Base-by-base conservation (phyloP, 2,888 invertebrate species). In the Aproaerema taeniolella region DNA sequence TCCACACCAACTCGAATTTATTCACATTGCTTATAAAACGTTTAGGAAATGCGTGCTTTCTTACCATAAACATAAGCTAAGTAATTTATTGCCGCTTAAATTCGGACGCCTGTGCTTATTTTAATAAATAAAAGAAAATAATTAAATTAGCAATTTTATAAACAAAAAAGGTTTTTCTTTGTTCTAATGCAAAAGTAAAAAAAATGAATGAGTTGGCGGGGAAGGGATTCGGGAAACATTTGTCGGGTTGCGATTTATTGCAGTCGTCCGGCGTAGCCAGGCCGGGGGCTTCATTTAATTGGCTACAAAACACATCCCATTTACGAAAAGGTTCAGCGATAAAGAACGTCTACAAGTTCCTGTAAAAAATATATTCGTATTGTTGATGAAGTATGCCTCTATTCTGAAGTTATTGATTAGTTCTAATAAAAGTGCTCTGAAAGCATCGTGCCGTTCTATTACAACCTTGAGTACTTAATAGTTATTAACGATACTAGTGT, bases 231-330 rank as follows among this genome's bases (percentile, higher is more conserved):
- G 62, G 83, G 85, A 83, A 81, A 76, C 72, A 63, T 70, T 68
- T 59, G 60, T 55, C 73, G 66, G 80, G 77, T 83, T 79, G 85
- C 85, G 79, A 86, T 86, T 86, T 86, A 86, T 83, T 74, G 77
- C 75, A 66, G 72, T 38, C 61, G 61, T 50, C 60, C 73, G 71
- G 70, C 69, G 70, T 70, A 74, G 76, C 70, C 39, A 77, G 72
- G 66, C 64, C 66, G n/a, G n/a, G n/a, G n/a, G n/a, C n/a, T n/a
- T n/a, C n/a, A n/a, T 74, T 77, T 85, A 85, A 85, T 85, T 83
- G 80, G 76, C 70, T 83, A 85, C 85, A 86, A 86, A 86, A 85
- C 69, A 71, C 70, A 71, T 66, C 67, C 74, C 72, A 77, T 80
- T 75, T 69, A 9, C 58, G 64, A 74, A 74, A 74, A 72, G 56